Conservation (phyloP, 2,113 vertebrate species). For the Otocyon megalotis region DNA sequence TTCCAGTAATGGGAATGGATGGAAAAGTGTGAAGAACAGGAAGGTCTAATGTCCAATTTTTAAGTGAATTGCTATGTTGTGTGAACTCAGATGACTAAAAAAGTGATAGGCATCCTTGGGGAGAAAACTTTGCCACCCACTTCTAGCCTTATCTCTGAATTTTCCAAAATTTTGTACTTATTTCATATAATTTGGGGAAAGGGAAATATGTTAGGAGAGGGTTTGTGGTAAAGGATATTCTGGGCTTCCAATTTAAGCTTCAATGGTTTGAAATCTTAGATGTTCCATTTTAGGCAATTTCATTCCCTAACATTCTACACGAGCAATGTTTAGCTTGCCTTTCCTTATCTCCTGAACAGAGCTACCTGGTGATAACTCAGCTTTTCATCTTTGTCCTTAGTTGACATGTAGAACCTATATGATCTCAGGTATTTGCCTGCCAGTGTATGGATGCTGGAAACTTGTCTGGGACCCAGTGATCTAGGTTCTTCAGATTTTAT, state of each 20-base stretch:
- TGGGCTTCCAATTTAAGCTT: not conserved
- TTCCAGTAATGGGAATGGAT: not conserved
- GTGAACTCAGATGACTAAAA: conserved; percentile 12
- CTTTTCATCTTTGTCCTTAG: conserved; percentile 26
- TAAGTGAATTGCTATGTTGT: conserved; percentile 31
- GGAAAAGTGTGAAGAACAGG: conserved; percentile 23
- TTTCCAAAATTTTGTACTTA: not conserved
- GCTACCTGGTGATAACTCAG: not conserved
- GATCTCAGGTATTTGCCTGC: conserved; percentile 38
- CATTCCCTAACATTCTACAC: not conserved
- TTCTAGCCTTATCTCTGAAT: not conserved
- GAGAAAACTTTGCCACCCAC: conserved; percentile 15
- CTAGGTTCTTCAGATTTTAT: conserved; percentile 34
- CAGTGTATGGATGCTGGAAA: conserved; percentile 32
- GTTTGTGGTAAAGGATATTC: not conserved
- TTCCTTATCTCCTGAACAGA: conserved; percentile 44
- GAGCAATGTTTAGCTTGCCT: conserved; percentile 8
- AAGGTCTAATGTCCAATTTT: conserved; percentile 10
- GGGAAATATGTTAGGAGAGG: conserved; percentile 26
- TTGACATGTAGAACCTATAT: not conserved
- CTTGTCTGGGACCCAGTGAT: not conserved
- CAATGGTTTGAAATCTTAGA: not conserved
- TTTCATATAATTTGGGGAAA: conserved; percentile 2
- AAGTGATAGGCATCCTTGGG: conserved; percentile 16
- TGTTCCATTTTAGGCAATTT: not conserved